Evolutionary conservation across 1,140 invertebrate species (phyloP).

Genomic region (Hycleus phaleratus): DNA sequence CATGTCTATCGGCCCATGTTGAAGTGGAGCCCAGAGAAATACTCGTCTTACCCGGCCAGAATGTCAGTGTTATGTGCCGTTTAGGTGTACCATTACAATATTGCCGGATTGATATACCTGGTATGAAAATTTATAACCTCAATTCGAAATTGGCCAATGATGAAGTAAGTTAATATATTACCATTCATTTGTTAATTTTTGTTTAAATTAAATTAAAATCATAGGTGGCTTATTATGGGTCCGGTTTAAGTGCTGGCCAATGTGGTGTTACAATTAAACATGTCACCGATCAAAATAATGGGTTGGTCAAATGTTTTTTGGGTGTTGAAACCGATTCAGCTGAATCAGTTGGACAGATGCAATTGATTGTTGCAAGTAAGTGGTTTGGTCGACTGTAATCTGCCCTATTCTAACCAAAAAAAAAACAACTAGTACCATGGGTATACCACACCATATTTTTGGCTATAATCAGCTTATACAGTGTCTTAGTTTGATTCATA

Average conservation of each 20-base stretch:
- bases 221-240: constrained; percentile 47
- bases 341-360: constrained; percentile 50
- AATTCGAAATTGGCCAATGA: constrained; percentile 25
- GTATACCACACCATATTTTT: too few species aligned
- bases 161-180: constrained; percentile 23
- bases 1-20: constrained; percentile 30
- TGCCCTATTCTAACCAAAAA: too few species aligned
- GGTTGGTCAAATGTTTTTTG: constrained; percentile 57
- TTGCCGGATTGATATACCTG: constrained; percentile 42
- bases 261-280: constrained; percentile 58
- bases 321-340: constrained; percentile 44
- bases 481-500: too few species aligned
- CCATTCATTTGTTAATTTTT: background rate
- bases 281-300: constrained; percentile 57
- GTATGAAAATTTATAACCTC: constrained; percentile 30
- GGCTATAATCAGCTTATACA: too few species aligned
- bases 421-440: too few species aligned
- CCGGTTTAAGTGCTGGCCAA: constrained; percentile 50
- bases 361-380: constrained; percentile 64
- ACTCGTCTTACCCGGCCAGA: constrained; percentile 41
- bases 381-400: constrained; percentile 22
- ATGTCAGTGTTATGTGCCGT: constrained; percentile 44
- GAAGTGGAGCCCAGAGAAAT: constrained; percentile 43
- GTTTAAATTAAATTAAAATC: background rate
- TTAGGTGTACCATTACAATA: constrained; percentile 47